Evolutionary conservation across 92 coral and sea anemone species (phyloP), one percentile per base, ranked within the genome.

Genomic region (Paramuricea clavata): DNA sequence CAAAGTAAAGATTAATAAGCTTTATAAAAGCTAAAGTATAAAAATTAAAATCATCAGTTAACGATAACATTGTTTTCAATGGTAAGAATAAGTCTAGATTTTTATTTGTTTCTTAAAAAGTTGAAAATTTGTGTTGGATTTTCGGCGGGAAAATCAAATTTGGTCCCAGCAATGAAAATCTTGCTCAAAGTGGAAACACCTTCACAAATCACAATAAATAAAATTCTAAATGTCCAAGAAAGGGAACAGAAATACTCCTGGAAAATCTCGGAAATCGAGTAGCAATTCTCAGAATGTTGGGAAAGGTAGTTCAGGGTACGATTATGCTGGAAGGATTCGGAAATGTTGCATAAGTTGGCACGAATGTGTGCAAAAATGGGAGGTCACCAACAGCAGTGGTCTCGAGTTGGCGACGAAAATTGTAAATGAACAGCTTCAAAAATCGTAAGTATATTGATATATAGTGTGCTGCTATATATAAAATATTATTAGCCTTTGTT

Each of bases 311-410:
- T 88, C 92, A 8, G 85, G 91, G 12, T 83, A 91, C 47, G 99
- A 94, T 50, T 86, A 93, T 15, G 89, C 92, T 30, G 88, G 85
- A 77, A 76, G 95, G 72, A 27, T 94, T 9, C 83, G 98, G 68
- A 95, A 94, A 59, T 88, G 98, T 33, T 97, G 99, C 71, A 93
- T 92, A 1, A 91, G 83, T 23, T 94, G 95, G 93, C 98, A 94
- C 78, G 99, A 93, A 36, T 60, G 85, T 75, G 87, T 93, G 6
- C 90, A 91, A 23, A 97, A 90, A 82, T 97, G 99, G 99, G 87
- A 90, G 41, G 81, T 62, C 79, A 74, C 88, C 19, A 97, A 94
- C 60, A 80, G 86, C 21, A 54, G 85, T 39, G 99, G 97, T 32
- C 74, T 85, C 15, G 88, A 91, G 12, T 88, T 93, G 31, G 99